Conservation (phyloP, 2,888 invertebrate genomes). For the Cephus spinipes region DNA sequence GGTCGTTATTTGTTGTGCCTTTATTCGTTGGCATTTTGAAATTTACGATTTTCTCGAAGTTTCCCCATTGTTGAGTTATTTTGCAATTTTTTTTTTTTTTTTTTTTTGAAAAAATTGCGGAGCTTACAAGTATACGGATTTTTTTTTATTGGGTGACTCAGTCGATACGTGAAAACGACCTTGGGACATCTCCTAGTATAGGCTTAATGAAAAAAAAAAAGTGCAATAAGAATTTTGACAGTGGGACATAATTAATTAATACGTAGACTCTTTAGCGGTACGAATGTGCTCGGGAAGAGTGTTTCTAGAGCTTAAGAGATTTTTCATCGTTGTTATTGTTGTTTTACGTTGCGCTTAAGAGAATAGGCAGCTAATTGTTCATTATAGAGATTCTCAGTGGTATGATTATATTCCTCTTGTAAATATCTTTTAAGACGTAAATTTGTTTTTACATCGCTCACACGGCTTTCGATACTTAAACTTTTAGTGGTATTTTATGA, state of each 20-base stretch:
- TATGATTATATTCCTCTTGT: not conserved
- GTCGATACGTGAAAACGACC: not conserved
- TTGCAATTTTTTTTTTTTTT: not conserved
- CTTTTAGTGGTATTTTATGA: conserved; percentile 14
- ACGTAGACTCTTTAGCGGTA: not conserved
- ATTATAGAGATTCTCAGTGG: not conserved
- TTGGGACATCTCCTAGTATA: not conserved
- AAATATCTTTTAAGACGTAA: not conserved
- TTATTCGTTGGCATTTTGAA: not conserved
- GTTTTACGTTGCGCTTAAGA: conserved; percentile 18
- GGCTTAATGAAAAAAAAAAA: conserved; percentile 22
- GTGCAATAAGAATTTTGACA: conserved; percentile 50
- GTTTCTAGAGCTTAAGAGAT: not conserved
- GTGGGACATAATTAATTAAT: conserved; percentile 11
- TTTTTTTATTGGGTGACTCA: not conserved
- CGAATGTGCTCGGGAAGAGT: not conserved
- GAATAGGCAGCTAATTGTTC: conserved; percentile 11
- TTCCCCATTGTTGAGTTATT: not conserved
- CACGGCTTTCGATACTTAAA: conserved; percentile 39
- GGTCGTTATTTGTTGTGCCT: not conserved
- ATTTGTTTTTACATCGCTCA: conserved; percentile 18
- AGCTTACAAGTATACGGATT: not conserved
- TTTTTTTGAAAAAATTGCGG: not conserved
- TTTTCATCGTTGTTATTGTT: conserved; percentile 8
- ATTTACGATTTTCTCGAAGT: not conserved